These are phyloP conservation scores for Phalera bucephala DNA, from an alignment of 2,888 invertebrate genomes.

Conservation along the genomic window DNA sequence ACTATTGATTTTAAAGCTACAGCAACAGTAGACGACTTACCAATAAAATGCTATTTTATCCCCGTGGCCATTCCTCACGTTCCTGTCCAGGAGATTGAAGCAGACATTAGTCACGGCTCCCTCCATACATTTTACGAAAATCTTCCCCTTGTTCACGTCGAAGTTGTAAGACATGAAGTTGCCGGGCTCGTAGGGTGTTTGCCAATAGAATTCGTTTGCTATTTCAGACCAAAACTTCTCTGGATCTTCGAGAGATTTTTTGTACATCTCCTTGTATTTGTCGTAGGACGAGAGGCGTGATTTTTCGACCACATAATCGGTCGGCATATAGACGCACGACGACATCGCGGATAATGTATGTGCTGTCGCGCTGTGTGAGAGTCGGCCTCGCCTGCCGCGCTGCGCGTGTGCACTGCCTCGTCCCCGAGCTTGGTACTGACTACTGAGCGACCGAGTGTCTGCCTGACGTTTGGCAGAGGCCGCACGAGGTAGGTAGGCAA, in stretches of 20 bases:
- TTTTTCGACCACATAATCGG: slow-evolving; percentile 87
- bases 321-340: slow-evolving; percentile 85
- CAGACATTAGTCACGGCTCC: slow-evolving; percentile 97
- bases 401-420: slow-evolving; percentile 14
- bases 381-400: slow-evolving; percentile 9
- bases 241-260: slow-evolving; percentile 93
- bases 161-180: slow-evolving; percentile 96
- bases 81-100: slow-evolving; percentile 96
- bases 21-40: slow-evolving; percentile 82
- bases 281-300: slow-evolving; percentile 78
- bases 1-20: slow-evolving; percentile 56
- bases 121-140: slow-evolving; percentile 97
- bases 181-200: slow-evolving; percentile 87
- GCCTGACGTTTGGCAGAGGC: slow-evolving; percentile 21
- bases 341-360: slow-evolving; percentile 78
- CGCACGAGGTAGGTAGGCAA: slow-evolving; percentile 23
- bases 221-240: slow-evolving; percentile 96
- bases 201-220: slow-evolving; percentile 97
- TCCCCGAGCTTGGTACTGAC: slow-evolving; percentile 10
- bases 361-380: slow-evolving; percentile 15
- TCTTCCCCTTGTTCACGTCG: slow-evolving; percentile 92
- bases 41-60: slow-evolving; percentile 97
- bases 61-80: slow-evolving; percentile 93
- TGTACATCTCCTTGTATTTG: slow-evolving; percentile 92
- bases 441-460: slow-evolving; percentile 8